These are phyloP conservation scores for Mesocricetus auratus DNA, from an alignment of 2,113 vertebrate genomes.

Conservation along the genomic window DNA sequence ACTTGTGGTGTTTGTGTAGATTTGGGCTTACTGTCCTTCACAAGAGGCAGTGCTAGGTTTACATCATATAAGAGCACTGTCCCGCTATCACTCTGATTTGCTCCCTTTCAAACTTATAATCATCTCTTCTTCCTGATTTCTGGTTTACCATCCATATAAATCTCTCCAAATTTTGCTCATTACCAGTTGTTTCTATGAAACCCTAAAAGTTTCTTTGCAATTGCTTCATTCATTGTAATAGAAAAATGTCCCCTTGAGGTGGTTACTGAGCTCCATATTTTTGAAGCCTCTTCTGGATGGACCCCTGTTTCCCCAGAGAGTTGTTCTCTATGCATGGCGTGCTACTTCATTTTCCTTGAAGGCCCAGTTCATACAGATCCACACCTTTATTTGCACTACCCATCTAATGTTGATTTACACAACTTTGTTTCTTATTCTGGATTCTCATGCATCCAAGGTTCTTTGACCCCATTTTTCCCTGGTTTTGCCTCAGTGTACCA, in stretches of 20 bases:
- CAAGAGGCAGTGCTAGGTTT: not conserved
- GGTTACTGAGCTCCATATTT: not conserved
- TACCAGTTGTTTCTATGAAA: not conserved
- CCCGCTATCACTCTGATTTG: not conserved
- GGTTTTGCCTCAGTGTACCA: not conserved
- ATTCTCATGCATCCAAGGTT: not conserved
- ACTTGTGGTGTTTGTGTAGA: too few species aligned
- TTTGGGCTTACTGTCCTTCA: not conserved
- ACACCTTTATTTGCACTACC: too few species aligned
- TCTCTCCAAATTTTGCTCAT: not conserved
- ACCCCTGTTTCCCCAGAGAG: rapidly evolving
- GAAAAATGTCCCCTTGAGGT: not conserved
- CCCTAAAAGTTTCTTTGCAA: not conserved
- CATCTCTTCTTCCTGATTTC: not conserved
- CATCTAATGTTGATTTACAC: not conserved
- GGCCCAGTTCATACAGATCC: not conserved
- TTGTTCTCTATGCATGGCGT: rapidly evolving
- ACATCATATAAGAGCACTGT: too few species aligned
- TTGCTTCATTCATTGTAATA: not conserved
- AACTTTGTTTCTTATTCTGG: not conserved
- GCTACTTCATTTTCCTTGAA: rapidly evolving
- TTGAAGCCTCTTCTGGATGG: rapidly evolving
- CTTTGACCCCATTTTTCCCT: not conserved
- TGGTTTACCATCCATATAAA: rapidly evolving
- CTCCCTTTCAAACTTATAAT: not conserved